Conservation (phyloP, 2,113 vertebrate species). For the Xenotilapia flavipinnis region DNA sequence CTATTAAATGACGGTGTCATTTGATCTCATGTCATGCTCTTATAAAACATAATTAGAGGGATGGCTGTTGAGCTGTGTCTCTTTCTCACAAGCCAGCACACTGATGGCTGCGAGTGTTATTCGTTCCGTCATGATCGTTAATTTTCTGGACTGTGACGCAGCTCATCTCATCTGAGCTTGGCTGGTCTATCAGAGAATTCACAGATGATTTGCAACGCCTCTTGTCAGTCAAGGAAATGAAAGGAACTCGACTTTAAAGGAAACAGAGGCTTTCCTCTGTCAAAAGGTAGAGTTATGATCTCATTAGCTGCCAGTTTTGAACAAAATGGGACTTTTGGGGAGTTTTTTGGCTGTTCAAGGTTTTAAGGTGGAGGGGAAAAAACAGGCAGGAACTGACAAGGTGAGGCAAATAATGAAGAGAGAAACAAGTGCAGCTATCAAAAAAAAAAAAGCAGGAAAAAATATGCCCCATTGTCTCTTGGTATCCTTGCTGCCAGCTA, state of each 20-base stretch:
- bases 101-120: slow-evolving; percentile 10
- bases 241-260: background rate
- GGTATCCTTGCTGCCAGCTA: background rate
- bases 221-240: background rate
- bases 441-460: background rate
- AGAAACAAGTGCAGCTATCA: background rate
- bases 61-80: slow-evolving; percentile 7
- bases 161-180: background rate
- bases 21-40: slow-evolving; percentile 23
- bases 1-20: background rate
- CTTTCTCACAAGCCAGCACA: background rate
- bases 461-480: slow-evolving; percentile 3
- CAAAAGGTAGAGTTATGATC: background rate
- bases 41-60: slow-evolving; percentile 18
- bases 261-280: background rate
- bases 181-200: background rate
- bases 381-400: background rate
- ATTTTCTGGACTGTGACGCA: background rate
- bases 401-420: background rate
- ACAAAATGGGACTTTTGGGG: background rate
- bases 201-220: background rate
- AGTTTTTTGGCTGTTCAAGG: background rate
- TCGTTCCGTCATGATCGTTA: background rate
- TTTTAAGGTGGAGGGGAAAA: background rate
- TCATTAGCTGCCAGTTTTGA: background rate